Base-by-base conservation (phyloP, 2,113 vertebrate genomes). In the zebrafish (Danio rerio) region DNA sequence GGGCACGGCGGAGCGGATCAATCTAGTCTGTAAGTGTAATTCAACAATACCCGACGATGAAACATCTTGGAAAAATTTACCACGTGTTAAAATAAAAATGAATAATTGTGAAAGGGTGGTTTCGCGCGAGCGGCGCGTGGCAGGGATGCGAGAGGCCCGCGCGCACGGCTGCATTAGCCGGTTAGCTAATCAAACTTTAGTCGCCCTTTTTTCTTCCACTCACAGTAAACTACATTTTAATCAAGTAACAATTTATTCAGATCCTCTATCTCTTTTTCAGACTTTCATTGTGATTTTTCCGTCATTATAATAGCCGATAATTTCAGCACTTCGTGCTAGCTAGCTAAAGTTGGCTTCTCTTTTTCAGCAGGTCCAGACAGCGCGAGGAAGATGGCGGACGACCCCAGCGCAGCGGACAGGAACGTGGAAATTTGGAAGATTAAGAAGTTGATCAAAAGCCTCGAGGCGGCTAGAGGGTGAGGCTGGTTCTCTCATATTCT, bases 391-490 rank as follows among this genome's bases (percentile, higher is more conserved):
- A 98, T 98, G 97, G 97, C 96, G 95, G 97, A 98, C 95, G 97
- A 98, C 95, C 97, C 97, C 91, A 98, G 94, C 91, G 96, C 97
- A 93, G 97, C 96, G 92, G 97, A 98, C 90, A 96, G 97, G 92
- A 98, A 98, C 93, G 96, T 98, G 96, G 96, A 98, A 92, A 98
- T 98, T 88, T 98, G 97, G 97, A 98, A 98, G 94, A 98, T 98
- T 94, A 98, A 98, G 95, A 98, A 98, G 94, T 96, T 98, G 91
- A 98, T 98, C 88, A 98, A 98, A 93, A 98, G 97, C 94, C 94
- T 98, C 89, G 97, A 98, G 91, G 97, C 97, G 83, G 97, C 97
- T 85, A 94, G 97, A 82, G 97, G 97, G 97, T 98, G 92, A 94
- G 96, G 21, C 31, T 66, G 6, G 15, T 9, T 63, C 13, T 52